Base-by-base conservation (phyloP, 2,113 vertebrate genomes). In the Oryzias melastigma region DNA sequence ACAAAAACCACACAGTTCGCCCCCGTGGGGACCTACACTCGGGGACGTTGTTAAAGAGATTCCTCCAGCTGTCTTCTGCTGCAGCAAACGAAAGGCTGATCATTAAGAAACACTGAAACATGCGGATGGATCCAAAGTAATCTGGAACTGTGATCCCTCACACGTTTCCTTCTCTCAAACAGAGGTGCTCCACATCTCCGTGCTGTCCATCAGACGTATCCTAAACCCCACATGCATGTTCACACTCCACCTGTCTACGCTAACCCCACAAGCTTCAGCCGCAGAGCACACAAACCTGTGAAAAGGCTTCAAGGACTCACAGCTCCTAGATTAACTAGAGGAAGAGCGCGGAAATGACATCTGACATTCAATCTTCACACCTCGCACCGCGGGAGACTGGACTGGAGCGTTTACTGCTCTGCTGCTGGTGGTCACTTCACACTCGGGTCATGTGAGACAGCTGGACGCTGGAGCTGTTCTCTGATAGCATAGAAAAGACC, bases 31-130 rank as follows among this genome's bases (percentile, higher is more conserved):
- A 72, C 65, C 66, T 60, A 17, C 27, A 52, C n/a, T n/a, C n/a
- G n/a, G n/a, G 82, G 81, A 78, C 54, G 71, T 61, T 80, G 84
- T 87, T 91, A 91, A 89, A 88, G 86, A 87, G 84, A 83, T 62
- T 51, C 58, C 75, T 71, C 87, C 85, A 90, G 83, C 84, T 88
- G 86, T 83, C 78, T 84, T 72, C 62, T 35, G 79, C 80, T 76
- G 68, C 66, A 71, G 56, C 15, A 48, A 68, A 75, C 54, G 74
- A 89, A 67, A 62, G 47, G 70, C 80, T 90, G 86, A 90, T 89
- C 50, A 61, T 49, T 62, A 52, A 59, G 49, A 71, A 64, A 75
- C 59, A 65, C 62, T 14, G 46, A 71, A 63, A 73, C 66, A 65
- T 64, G 77, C 58, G 45, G 50, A 63, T 51, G 54, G 65, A 73